phyloP scores from a whole-genome alignment of 2,797 vertebrate species.

The Poeciliopsis turneri region DNA sequence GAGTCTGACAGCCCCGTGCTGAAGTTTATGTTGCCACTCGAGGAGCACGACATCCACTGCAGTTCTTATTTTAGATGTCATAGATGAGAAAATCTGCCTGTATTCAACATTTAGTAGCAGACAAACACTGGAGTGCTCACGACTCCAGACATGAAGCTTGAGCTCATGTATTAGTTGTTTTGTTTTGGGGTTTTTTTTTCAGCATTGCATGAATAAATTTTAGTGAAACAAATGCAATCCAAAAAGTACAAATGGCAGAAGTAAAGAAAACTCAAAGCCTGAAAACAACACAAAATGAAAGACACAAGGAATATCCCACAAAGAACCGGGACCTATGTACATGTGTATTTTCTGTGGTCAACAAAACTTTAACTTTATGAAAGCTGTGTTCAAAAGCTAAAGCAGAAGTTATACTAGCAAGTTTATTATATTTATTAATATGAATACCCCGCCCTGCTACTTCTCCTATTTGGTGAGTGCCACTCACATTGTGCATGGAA shows the following conservation, averaged over 20 bases:
- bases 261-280: neutral
- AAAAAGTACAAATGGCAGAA: neutral
- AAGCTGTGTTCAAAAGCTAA: neutral
- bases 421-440: neutral
- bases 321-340: neutral
- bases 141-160: neutral
- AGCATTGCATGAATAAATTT: neutral
- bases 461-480: neutral
- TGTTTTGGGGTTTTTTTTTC: neutral
- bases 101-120: neutral
- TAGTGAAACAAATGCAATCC: neutral
- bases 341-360: neutral
- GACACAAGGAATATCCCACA: neutral
- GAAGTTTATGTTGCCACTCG: neutral
- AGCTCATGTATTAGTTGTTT: neutral
- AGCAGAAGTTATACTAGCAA: neutral
- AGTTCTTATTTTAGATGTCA: neutral
- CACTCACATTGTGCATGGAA: neutral
- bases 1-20: neutral
- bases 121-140: neutral
- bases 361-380: neutral
- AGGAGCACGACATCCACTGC: neutral
- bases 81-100: neutral
- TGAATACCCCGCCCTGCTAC: neutral
- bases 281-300: neutral